Percentiles rank a stretch among this genome's conserved stretches.
Conservation (phyloP, 2,113 vertebrate species). For the Psittacara wagleri region DNA sequence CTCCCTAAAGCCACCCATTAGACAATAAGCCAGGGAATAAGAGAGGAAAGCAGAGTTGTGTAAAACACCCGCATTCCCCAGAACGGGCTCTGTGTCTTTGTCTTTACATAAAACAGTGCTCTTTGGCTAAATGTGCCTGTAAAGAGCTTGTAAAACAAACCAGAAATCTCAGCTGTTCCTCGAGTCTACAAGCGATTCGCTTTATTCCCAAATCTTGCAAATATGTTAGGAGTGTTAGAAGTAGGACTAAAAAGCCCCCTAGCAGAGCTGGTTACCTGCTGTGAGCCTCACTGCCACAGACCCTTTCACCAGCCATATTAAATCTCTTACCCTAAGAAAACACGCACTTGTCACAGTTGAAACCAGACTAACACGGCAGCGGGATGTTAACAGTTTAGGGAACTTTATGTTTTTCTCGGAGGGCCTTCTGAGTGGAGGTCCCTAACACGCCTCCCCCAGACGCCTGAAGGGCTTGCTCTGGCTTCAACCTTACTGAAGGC, state of each 20-base stretch:
- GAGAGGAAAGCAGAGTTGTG: not conserved
- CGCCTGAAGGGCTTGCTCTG: not conserved
- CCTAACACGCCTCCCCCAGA: not conserved
- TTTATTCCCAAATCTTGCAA: constrained; percentile 51
- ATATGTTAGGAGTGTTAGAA: constrained; percentile 25
- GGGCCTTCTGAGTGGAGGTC: not conserved
- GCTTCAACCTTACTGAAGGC: not conserved
- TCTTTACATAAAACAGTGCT: constrained; percentile 38
- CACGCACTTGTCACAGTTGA: constrained; percentile 57
- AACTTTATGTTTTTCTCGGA: not conserved
- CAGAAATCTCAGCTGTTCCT: constrained; percentile 43
- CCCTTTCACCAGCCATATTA: constrained; percentile 53
- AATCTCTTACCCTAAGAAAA: constrained; percentile 68
- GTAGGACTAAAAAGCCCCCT: constrained; percentile 30
- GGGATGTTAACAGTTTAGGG: not conserved
- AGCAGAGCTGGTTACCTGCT: constrained; percentile 47
- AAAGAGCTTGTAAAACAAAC: constrained; percentile 50
- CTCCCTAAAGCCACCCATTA: not conserved
- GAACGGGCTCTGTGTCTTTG: constrained; percentile 3
- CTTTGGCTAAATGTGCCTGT: constrained; percentile 52
- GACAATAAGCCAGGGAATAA: not conserved
- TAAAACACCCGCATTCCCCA: not conserved
- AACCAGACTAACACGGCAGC: not conserved
- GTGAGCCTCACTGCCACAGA: constrained; percentile 40
- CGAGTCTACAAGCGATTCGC: not conserved